phyloP scores from a whole-genome alignment of 1,140 invertebrate species.

The Drosophila teissieri region DNA sequence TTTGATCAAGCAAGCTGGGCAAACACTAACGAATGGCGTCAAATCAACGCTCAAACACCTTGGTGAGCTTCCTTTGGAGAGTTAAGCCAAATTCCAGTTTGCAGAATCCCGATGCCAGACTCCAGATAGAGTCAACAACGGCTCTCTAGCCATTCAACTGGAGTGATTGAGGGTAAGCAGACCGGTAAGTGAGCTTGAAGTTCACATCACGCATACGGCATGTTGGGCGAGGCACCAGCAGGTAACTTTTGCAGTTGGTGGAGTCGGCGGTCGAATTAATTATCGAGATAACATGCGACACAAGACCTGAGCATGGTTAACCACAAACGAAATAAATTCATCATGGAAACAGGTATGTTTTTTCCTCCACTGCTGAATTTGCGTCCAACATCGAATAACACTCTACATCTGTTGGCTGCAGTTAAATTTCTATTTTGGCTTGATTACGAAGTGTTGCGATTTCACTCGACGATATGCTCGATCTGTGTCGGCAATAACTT shows the following conservation, averaged over 20 bases:
- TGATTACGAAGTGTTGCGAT: slow-evolving; percentile 36
- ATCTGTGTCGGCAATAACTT: slow-evolving; percentile 46
- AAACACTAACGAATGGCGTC: slow-evolving; percentile 38
- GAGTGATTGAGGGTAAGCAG: slow-evolving; percentile 33
- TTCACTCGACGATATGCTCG: slow-evolving; percentile 32
- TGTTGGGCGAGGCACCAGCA: not conserved
- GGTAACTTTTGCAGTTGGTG: slow-evolving; percentile 35
- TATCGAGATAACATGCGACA: slow-evolving; percentile 39
- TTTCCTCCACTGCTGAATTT: slow-evolving; percentile 25
- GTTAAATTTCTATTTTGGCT: slow-evolving; percentile 16
- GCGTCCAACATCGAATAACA: slow-evolving; percentile 31
- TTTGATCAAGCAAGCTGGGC: slow-evolving; percentile 6
- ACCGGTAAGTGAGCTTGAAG: slow-evolving; percentile 36
- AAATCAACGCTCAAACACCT: slow-evolving; percentile 36
- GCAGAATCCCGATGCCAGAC: slow-evolving; percentile 6
- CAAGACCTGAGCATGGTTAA: slow-evolving; percentile 33
- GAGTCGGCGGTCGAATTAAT: slow-evolving; percentile 46
- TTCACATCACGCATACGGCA: slow-evolving; percentile 63
- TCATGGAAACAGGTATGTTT: slow-evolving; percentile 13
- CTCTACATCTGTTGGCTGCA: slow-evolving; percentile 9
- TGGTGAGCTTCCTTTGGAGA: slow-evolving; percentile 14
- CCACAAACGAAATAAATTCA: slow-evolving; percentile 43
- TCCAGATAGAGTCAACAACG: slow-evolving; percentile 25
- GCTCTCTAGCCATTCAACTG: not conserved
- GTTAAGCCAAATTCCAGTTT: slow-evolving; percentile 3